Evolutionary conservation across 1,140 invertebrate genomes (phyloP), one percentile per base, ranked within the genome.

Genomic region (Nymphalis io): DNA sequence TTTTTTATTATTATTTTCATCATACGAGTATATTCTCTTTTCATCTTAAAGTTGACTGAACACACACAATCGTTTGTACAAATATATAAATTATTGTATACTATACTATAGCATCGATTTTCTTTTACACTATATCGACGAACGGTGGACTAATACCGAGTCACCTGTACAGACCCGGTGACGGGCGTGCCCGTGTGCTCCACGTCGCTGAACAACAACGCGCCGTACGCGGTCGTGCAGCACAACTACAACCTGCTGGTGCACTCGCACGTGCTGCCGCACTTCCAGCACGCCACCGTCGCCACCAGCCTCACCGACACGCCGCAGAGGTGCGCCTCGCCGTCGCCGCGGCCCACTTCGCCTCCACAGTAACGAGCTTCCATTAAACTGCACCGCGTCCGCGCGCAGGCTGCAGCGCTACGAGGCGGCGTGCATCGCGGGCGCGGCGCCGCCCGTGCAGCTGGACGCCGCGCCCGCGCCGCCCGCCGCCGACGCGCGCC

Each of bases 221-320:
- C 87, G 38, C 92, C 92, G 73, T 93, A 93, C 77, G 88, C 92
- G 11, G 91, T 94, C 65, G 86, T 93, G 60, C 93, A 93, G 76
- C 95, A 95, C 71, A 96, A 97, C 89, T 95, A 95, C 84, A 98
- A 98, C 90, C 93, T 96, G 71, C 94, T 97, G 89, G 88, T 98
- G 15, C 96, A 96, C 81, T 93, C 95, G 74, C 94, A 95, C 85
- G 93, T 96, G 46, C 95, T 95, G 87, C 95, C 96, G 20, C 94
- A 95, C 70, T 93, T 93, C 79, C 91, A 90, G 79, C 89, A 93
- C 68, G 86, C 88, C 16, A 87, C 90, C 44, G 91, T 84, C 74
- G 88, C 89, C 70, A 88, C 92, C 67, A 92, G 93, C 65, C 76
- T 85, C 72, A 89, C 89, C 48, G 81, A 92, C 72, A 88, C 93